phyloP scores from a whole-genome alignment of 2,888 invertebrate genomes.

The Agonopterix subpropinquella region DNA sequence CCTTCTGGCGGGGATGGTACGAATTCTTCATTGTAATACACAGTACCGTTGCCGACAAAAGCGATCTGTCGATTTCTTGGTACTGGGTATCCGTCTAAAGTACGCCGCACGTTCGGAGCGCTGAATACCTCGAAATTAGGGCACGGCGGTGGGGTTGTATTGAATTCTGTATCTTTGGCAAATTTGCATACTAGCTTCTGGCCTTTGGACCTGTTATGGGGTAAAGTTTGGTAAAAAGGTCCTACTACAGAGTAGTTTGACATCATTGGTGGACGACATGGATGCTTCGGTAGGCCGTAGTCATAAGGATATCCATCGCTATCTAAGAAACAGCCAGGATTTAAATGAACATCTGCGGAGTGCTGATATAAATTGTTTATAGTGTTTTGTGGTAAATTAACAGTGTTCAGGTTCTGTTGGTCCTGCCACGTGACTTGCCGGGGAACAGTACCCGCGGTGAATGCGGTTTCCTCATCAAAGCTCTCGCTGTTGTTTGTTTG shows the following conservation, averaged over 20 bases:
- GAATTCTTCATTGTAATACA: slow-evolving; percentile 73
- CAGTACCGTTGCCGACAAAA: slow-evolving; percentile 62
- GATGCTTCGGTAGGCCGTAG: slow-evolving; percentile 83
- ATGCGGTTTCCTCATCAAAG: slow-evolving; percentile 64
- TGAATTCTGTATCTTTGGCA: slow-evolving; percentile 68
- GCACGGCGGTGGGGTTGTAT: slow-evolving; percentile 49
- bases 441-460: slow-evolving; percentile 54
- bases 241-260: slow-evolving; percentile 62
- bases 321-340: slow-evolving; percentile 85
- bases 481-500: slow-evolving; percentile 49
- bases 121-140: slow-evolving; percentile 62
- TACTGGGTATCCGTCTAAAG: slow-evolving; percentile 87
- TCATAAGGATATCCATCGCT: slow-evolving; percentile 88
- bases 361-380: slow-evolving; percentile 75
- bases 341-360: slow-evolving; percentile 83
- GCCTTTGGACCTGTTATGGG: slow-evolving; percentile 81
- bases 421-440: slow-evolving; percentile 76
- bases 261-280: slow-evolving; percentile 61
- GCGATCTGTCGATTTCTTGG: slow-evolving; percentile 70
- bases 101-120: slow-evolving; percentile 80
- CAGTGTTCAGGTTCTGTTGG: slow-evolving; percentile 53
- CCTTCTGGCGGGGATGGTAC: slow-evolving; percentile 83
- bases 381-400: slow-evolving; percentile 71
- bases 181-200: slow-evolving; percentile 68
- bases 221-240: slow-evolving; percentile 84